A percentile compares a stretch with the other conserved stretches of the same genome.
Conservation (phyloP, 2,797 vertebrate genomes). For the Jordanella pulchra region DNA sequence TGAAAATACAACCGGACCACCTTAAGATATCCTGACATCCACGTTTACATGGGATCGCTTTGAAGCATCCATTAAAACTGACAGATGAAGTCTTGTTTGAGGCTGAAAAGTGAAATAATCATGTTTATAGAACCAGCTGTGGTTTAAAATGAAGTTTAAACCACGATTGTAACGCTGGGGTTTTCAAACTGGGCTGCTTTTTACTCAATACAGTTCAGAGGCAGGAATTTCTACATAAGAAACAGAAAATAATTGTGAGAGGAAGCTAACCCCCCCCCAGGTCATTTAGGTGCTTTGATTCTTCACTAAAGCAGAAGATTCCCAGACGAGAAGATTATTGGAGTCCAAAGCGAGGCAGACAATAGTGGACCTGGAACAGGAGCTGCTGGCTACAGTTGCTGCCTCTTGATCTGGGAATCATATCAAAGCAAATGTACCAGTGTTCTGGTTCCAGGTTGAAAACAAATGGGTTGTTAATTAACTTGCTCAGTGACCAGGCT, state of each 20-base stretch:
- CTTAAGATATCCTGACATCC: constrained; percentile 4
- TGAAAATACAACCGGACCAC: constrained; percentile 45
- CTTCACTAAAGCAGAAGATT: not conserved
- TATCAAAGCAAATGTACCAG: not conserved
- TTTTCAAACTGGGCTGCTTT: not conserved
- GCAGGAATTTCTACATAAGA: not conserved
- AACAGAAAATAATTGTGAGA: not conserved
- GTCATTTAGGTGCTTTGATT: not conserved
- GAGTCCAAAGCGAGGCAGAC: not conserved
- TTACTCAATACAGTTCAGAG: not conserved
- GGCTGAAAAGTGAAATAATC: too few relatives aligned
- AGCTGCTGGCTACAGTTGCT: constrained; percentile 1
- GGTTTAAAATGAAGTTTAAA: not conserved
- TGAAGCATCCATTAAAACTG: too few relatives aligned
- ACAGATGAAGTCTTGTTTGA: not conserved
- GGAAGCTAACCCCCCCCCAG: too few relatives aligned
- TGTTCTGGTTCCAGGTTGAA: not conserved
- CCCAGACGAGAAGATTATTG: not conserved
- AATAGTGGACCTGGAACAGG: not conserved
- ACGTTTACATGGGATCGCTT: not conserved
- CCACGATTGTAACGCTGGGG: not conserved
- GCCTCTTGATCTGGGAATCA: not conserved
- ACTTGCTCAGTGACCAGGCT: not conserved
- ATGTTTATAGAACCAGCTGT: too few relatives aligned
- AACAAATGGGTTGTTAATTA: not conserved